Percentiles rank a stretch among this genome's conserved stretches.
phyloP scores from a whole-genome alignment of 2,888 invertebrate species.

The Orthonevra nobilis region DNA sequence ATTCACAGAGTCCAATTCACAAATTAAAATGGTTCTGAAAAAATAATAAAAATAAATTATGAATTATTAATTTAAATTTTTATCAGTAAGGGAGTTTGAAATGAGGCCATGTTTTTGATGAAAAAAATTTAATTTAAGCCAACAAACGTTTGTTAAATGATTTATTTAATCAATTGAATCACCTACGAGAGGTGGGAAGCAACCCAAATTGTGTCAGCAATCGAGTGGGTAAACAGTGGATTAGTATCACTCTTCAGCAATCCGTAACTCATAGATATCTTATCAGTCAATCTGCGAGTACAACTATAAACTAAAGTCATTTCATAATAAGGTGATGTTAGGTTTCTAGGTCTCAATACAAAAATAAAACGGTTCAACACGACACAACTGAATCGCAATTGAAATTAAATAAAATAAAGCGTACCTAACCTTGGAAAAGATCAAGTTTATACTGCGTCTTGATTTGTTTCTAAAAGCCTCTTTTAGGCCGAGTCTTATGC shows the following conservation, averaged over 20 bases:
- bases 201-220: neutral
- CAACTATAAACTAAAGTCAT: neutral
- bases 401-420: conserved; percentile 24
- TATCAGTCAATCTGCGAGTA: conserved; percentile 29
- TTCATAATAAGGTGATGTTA: neutral
- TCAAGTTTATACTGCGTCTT: neutral
- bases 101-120: too few species aligned
- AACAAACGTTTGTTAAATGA: conserved; percentile 5
- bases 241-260: neutral
- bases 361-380: conserved; percentile 1
- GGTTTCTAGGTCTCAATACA: neutral
- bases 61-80: conserved; percentile 9
- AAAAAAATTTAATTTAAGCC: conserved; percentile 20
- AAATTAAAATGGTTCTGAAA: conserved; percentile 22
- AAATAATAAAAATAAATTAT: conserved; percentile 18
- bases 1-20: conserved; percentile 9
- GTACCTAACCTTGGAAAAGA: too few species aligned
- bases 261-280: neutral
- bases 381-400: too few species aligned
- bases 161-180: conserved; percentile 18
- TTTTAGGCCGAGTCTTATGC: too few species aligned
- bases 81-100: neutral
- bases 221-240: neutral
- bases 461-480: too few species aligned
- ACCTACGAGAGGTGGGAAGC: neutral